Evolutionary conservation across 2,797 vertebrate genomes (phyloP), one percentile per base, ranked within the genome.

Genomic region (Esox lucius): DNA sequence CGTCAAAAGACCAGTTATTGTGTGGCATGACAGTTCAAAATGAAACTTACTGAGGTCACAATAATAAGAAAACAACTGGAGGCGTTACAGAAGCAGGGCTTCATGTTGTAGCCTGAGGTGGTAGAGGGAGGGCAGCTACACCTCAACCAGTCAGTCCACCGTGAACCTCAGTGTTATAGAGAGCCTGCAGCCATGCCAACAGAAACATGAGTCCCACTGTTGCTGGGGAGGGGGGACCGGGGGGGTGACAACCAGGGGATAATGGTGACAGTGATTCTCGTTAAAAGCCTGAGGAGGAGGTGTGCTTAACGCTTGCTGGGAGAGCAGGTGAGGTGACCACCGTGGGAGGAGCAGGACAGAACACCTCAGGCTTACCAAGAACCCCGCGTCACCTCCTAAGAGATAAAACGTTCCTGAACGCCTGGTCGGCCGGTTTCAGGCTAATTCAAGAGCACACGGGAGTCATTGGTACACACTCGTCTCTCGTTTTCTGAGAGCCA

Each of bases 191-290:
- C 76, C 56, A 48, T 53, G 73, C 88, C 88, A 89, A 91, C 90
- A 90, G 89, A 91, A 91, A 87, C 81, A 87, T 24, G 67, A 75
- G 62, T 81, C 75, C 78, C 80, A 73, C 74, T 79, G 77, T 84
- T 74, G 71, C 74, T 3, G 78, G 75, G 73, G 78, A 78, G 49
- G 70, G 76, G 67, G 71, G 71, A 42, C 24, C 33, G 48, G 7
- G 68, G 48, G 26, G 67, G 74, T 31, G 79, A 80, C 2, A 65
- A 79, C n/a, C 3, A 46, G 53, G 77, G 73, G 26, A 46, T 39
- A 75, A 66, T 17, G 39, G 73, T 48, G 73, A 68, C 35, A n/a
- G 3, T 11, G 0, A 16, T 72, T 72, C 4, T 76, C n/a, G 70
- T 66, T 56, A 46, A 68, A 69, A 75, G 78, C 73, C 74, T 73